A percentile compares a stretch with the other conserved stretches of the same genome.
These are phyloP conservation scores for Romanomermis culicivorax DNA, from an alignment of 2,888 invertebrate species.

Conservation along the genomic window DNA sequence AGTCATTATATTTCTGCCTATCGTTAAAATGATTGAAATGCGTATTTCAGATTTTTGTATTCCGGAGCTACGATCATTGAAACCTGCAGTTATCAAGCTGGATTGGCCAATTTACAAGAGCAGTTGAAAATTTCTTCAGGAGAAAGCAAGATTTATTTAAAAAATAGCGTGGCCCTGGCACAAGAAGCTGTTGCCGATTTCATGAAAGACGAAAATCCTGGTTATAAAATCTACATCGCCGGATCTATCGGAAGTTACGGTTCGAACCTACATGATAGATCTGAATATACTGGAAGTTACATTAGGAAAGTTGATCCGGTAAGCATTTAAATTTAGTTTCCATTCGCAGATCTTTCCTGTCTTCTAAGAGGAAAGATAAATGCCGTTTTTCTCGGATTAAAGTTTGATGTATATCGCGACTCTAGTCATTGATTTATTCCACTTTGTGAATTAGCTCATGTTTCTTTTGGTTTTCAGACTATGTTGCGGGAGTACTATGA, in stretches of 20 bases:
- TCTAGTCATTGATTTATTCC: no score
- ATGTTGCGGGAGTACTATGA: conserved; percentile 79
- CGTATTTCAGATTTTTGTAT: conserved; percentile 35
- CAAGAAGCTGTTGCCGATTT: conserved; percentile 38
- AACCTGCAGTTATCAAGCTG: conserved; percentile 74
- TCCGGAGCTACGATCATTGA: conserved; percentile 68
- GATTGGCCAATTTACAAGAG: conserved; percentile 47
- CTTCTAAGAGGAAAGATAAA: no score
- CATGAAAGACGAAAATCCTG: conserved; percentile 11
- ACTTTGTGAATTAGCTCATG: no score
- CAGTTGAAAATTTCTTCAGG: conserved; percentile 34
- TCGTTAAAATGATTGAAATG: no score
- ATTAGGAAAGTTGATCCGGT: conserved; percentile 18
- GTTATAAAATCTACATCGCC: conserved; percentile 41
- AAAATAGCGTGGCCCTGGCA: conserved; percentile 50
- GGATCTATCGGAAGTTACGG: conserved; percentile 84
- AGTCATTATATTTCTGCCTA: no score
- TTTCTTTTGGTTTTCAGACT: no score
- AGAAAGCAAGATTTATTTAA: conserved; percentile 33
- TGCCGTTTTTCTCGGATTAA: no score
- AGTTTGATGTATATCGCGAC: no score
- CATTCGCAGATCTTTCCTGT: no score
- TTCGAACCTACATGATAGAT: conserved; percentile 65
- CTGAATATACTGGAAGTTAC: conserved; percentile 65
- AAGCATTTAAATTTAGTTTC: conserved; percentile 39